A percentile compares a stretch with the other conserved stretches of the same genome.
Evolutionary conservation across 2,797 vertebrate genomes (phyloP).

Genomic region (Siniperca obscura): DNA sequence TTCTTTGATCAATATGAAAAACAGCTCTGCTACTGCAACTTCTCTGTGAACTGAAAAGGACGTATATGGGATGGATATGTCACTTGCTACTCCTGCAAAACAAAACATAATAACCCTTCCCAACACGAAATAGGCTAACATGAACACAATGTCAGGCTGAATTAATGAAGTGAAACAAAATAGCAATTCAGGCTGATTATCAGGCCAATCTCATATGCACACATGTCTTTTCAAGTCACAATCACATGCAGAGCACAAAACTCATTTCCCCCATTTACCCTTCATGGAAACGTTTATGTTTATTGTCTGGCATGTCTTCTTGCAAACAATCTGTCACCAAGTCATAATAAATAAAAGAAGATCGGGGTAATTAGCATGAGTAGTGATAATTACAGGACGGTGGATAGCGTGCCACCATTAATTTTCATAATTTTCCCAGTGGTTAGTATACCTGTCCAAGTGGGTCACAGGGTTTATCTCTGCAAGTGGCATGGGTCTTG

Average conservation of each 20-base stretch:
- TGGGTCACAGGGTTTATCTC: slow-evolving; percentile 16
- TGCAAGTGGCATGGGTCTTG: slow-evolving; percentile 12
- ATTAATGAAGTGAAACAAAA: not conserved
- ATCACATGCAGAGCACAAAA: not conserved
- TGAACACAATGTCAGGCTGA: not conserved
- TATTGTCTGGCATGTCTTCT: not conserved
- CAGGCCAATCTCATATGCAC: not conserved
- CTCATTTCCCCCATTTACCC: not conserved
- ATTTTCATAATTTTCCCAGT: slow-evolving; percentile 3
- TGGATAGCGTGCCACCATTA: not conserved
- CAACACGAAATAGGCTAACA: not conserved
- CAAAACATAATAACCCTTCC: not conserved
- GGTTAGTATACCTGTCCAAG: slow-evolving; percentile 18
- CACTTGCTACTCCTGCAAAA: not conserved
- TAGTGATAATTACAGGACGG: not conserved
- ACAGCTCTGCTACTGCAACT: not conserved
- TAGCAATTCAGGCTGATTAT: not conserved
- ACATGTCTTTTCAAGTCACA: not conserved
- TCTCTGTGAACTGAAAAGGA: no score
- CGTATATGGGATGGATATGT: not conserved
- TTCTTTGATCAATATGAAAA: not conserved
- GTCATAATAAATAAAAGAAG: slow-evolving; percentile 3
- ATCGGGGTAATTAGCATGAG: not conserved
- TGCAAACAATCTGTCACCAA: not conserved
- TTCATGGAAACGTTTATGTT: not conserved